Evolutionary conservation across 1,140 invertebrate genomes (phyloP), one percentile per base, ranked within the genome.

Genomic region (Antheraea mylitta): DNA sequence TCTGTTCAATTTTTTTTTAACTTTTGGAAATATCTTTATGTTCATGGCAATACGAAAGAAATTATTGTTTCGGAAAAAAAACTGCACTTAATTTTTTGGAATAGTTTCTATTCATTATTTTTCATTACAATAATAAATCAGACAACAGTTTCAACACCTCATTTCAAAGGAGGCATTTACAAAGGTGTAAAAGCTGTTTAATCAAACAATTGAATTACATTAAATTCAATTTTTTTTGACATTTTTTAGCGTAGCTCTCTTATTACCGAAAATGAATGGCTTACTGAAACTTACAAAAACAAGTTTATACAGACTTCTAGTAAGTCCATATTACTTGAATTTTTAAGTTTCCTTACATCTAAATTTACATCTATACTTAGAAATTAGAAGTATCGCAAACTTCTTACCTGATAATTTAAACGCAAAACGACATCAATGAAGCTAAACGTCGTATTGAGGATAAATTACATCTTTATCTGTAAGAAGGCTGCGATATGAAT

Each of bases 101-200:
- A 89, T 91, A 91, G 82, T 87, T 81, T 91, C 89, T 91, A 91
- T 91, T 80, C 81, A 86, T 87, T 83, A 87, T 77, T 83, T 77
- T 76, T 91, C 84, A 91, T 80, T 91, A 91, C 84, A 88, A 83
- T 89, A 86, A 86, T 89, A 90, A 87, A 86, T 83, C 72, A 74
- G 76, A 81, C 78, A 89, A 91, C 89, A 90, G 89, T 86, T 90
- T 87, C 73, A 74, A 88, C 89, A 89, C 89, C 86, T 83, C 74
- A 65, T 74, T 72, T 69, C 68, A 70, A 78, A 38, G 85, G 86
- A 88, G 87, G 82, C 79, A 58, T 66, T 65, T 22, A 73, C 60
- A 74, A 81, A 87, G 86, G 85, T 89, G 86, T 85, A 80, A 88
- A 91, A 89, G 79, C 87, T 87, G 89, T 88, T 84, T 80, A 77